These are phyloP conservation scores for Paracanthobrama guichenoti DNA, from an alignment of 2,113 vertebrate species.

Conservation along the genomic window DNA sequence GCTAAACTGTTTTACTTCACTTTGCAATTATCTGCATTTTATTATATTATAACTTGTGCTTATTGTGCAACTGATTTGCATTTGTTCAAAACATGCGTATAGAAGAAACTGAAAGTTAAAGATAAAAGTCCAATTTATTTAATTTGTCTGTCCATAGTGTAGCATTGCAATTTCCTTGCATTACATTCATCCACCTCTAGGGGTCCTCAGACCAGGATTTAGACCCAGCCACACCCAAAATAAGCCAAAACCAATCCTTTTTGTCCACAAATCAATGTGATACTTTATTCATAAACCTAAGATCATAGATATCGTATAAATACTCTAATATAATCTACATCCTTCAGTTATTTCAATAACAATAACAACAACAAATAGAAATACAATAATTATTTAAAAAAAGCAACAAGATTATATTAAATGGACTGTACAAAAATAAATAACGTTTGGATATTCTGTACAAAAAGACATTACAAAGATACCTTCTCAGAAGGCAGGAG, in stretches of 20 bases:
- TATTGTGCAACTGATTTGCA: no score
- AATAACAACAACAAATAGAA: slow-evolving; percentile 76
- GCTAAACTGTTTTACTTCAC: no score
- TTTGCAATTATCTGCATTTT: no score
- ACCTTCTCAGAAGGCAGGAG: slow-evolving; percentile 93
- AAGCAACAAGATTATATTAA: slow-evolving; percentile 95
- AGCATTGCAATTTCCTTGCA: neutral
- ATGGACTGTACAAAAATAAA: slow-evolving; percentile 99
- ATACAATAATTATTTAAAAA: slow-evolving; percentile 76
- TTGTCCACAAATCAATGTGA: slow-evolving; percentile 70
- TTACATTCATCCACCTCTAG: neutral
- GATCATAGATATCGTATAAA: slow-evolving; percentile 91
- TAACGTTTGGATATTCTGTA: slow-evolving; percentile 84
- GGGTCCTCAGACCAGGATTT: neutral
- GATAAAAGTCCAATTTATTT: no score
- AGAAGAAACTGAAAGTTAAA: no score
- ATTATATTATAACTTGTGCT: no score
- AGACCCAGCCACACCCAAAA: neutral
- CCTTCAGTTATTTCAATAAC: slow-evolving; percentile 81
- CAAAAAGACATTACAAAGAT: slow-evolving; percentile 77
- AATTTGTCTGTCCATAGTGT: no score
- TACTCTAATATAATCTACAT: slow-evolving; percentile 97
- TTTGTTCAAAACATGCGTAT: no score
- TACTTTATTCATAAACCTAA: slow-evolving; percentile 80
- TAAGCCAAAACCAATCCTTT: slow-evolving; percentile 43